Conservation (phyloP, 2,797 vertebrate genomes). For the Phrynocephalus forsythii region DNA sequence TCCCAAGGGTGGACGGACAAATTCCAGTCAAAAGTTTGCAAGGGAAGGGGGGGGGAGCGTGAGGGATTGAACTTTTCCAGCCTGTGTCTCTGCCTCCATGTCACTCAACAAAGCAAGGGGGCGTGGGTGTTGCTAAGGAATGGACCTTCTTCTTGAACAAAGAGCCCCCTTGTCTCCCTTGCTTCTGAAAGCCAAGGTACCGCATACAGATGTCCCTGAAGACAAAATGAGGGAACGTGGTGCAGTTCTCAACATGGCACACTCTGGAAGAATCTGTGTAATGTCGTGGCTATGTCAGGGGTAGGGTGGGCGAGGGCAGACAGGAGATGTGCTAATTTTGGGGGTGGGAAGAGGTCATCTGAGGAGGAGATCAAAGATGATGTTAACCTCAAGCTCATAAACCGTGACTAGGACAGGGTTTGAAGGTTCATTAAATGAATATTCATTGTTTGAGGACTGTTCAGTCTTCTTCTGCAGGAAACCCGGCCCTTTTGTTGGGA, state of each 20-base stretch:
- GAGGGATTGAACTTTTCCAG: not conserved
- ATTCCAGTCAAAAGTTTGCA: constrained; percentile 14
- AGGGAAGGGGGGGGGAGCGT: not conserved
- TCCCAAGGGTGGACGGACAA: not conserved
- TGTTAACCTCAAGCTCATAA: no score
- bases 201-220: not conserved
- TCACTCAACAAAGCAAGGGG: not conserved
- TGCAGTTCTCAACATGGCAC: not conserved
- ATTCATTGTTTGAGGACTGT: not conserved
- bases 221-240: not conserved
- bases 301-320: not conserved
- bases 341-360: not conserved
- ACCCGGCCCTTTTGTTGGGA: not conserved
- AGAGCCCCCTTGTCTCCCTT: constrained; percentile 19
- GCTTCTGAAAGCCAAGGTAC: not conserved
- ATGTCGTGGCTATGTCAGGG: not conserved
- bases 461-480: not conserved
- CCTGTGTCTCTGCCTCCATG: not conserved
- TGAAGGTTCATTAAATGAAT: not conserved
- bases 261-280: not conserved
- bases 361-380: not conserved
- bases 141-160: constrained; percentile 11
- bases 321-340: not conserved
- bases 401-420: not conserved
- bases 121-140: constrained; percentile 5